phyloP scores from a whole-genome alignment of 1,140 invertebrate species.

The Spodoptera frugiperda region DNA sequence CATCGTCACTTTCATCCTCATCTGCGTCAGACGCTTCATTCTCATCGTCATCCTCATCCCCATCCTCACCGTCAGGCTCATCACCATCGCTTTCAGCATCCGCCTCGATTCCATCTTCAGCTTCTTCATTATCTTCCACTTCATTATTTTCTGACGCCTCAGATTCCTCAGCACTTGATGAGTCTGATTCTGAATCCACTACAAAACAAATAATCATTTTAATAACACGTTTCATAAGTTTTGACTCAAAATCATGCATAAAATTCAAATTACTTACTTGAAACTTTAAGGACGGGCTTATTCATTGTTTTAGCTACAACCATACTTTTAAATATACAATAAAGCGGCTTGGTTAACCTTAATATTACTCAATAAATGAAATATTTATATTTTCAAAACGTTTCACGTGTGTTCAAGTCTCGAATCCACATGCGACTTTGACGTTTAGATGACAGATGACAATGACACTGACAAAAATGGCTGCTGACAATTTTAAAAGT shows the following conservation, averaged over 20 bases:
- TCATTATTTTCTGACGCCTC: constrained; percentile 61
- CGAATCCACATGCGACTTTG: too few relatives aligned
- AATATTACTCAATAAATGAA: not conserved
- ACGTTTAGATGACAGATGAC: too few relatives aligned
- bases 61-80: constrained; percentile 48
- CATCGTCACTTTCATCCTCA: constrained; percentile 18
- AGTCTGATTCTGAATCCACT: constrained; percentile 69
- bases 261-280: constrained; percentile 60
- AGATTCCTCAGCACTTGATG: constrained; percentile 64
- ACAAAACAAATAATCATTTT: constrained; percentile 45
- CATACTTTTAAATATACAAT: constrained; percentile 52
- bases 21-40: constrained; percentile 41
- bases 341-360: not conserved
- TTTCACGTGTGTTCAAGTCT: constrained; percentile 6
- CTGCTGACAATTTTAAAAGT: too few relatives aligned
- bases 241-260: not conserved
- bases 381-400: constrained; percentile 26
- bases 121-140: constrained; percentile 34
- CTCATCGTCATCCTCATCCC: constrained; percentile 6
- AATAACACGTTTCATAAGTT: constrained; percentile 4
- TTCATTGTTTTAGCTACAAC: constrained; percentile 67
- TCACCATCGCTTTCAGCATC: constrained; percentile 48
- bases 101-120: constrained; percentile 42
- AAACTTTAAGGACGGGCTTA: constrained; percentile 72
- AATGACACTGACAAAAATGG: too few relatives aligned